These are phyloP conservation scores for Periophthalmus magnuspinnatus DNA, from an alignment of 2,797 vertebrate species.

Conservation along the genomic window DNA sequence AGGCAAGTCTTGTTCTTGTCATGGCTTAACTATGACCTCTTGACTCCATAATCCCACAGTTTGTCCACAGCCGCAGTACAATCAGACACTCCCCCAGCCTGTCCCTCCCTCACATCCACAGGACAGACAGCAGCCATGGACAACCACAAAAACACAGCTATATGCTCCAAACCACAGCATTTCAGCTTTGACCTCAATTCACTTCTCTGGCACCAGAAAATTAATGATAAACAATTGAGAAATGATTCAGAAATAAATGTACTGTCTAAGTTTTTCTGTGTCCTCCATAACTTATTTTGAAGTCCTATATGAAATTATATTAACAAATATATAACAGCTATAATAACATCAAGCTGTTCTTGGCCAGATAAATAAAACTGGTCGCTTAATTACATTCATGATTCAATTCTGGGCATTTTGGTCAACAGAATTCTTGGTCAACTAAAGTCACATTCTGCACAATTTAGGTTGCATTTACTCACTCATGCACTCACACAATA, in stretches of 20 bases:
- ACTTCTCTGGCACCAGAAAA: constrained; percentile 1
- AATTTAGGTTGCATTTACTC: too few species aligned
- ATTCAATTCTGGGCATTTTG: too few species aligned
- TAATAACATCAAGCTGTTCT: too few species aligned
- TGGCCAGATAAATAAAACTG: too few species aligned
- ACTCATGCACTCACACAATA: too few species aligned
- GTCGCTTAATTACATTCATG: too few species aligned
- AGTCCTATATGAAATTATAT: not conserved
- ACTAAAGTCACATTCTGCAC: too few species aligned
- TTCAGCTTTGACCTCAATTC: not conserved
- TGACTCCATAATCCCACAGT: constrained; percentile 4
- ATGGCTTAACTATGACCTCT: constrained; percentile 7
- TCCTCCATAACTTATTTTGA: too few species aligned
- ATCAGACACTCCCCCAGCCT: not conserved
- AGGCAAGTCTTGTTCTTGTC: not conserved
- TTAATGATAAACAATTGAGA: not conserved
- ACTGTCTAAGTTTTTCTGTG: not conserved
- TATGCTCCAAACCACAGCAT: not conserved
- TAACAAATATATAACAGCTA: too few species aligned
- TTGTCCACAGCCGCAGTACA: not conserved
- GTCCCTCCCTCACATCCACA: not conserved
- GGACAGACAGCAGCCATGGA: not conserved
- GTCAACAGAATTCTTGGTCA: too few species aligned
- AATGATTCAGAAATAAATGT: too few species aligned
- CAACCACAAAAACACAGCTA: not conserved